A percentile compares a stretch with the other conserved stretches of the same genome.
These are phyloP conservation scores for Tolmerus cingulatus DNA, from an alignment of 2,888 invertebrate genomes.

Conservation along the genomic window DNA sequence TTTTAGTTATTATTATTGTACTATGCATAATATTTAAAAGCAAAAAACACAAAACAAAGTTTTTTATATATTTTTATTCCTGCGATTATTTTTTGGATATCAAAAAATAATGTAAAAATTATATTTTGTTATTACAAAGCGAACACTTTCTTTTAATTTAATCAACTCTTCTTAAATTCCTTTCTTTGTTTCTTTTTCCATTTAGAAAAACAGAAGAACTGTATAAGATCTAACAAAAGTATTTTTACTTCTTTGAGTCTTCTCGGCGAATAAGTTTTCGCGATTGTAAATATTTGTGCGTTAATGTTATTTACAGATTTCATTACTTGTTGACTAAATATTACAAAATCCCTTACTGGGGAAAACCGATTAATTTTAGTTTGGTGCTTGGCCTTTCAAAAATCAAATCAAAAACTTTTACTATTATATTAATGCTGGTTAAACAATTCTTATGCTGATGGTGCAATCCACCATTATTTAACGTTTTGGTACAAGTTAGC, in stretches of 20 bases:
- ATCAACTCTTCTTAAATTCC: background rate
- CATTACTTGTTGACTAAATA: no score
- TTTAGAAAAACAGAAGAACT: background rate
- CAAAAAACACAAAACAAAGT: background rate
- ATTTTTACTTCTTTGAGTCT: background rate
- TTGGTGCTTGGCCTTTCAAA: no score
- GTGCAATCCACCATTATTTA: no score
- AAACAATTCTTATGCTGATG: no score
- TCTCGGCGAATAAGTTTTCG: background rate
- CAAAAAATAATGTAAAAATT: slow-evolving; percentile 30
- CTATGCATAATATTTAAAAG: slow-evolving; percentile 38
- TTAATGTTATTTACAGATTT: no score
- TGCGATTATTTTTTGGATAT: slow-evolving; percentile 30
- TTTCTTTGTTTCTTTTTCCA: background rate
- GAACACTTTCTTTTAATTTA: background rate
- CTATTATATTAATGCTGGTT: no score
- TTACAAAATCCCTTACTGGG: no score
- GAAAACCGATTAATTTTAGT: no score
- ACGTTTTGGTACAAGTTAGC: no score
- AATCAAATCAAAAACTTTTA: no score
- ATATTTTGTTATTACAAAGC: slow-evolving; percentile 41
- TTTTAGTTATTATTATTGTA: slow-evolving; percentile 25
- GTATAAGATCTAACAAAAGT: background rate
- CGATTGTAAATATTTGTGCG: no score
- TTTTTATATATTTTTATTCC: slow-evolving; percentile 34